These are phyloP conservation scores for Furcula furcula DNA, from an alignment of 2,888 invertebrate species.

Conservation along the genomic window DNA sequence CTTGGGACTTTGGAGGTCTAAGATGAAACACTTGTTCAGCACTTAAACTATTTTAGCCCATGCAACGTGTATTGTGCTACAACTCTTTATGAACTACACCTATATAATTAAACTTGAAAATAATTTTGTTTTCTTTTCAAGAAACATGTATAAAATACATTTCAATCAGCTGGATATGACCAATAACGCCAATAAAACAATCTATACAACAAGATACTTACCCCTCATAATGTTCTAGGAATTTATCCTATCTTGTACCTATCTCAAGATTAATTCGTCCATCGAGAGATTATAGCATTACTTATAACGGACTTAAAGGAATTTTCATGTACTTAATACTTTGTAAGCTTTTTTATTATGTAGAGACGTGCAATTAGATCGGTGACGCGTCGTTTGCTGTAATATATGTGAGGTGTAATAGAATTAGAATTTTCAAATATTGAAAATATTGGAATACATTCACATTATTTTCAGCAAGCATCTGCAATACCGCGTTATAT, in stretches of 20 bases:
- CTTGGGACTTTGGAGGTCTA: no score
- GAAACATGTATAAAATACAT: no score
- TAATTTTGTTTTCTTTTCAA: no score
- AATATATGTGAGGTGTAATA: no score
- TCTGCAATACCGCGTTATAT: conserved; percentile 38
- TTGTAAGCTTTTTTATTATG: conserved; percentile 55
- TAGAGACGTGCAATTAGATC: conserved; percentile 58
- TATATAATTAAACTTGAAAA: no score
- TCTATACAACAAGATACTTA: not conserved
- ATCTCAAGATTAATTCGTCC: conserved; percentile 56
- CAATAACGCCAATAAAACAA: no score
- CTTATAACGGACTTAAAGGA: conserved; percentile 58
- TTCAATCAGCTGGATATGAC: no score
- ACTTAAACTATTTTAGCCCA: no score
- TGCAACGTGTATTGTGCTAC: no score
- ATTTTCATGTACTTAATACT: conserved; percentile 74
- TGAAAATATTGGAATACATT: conserved; percentile 17
- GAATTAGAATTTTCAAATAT: no score
- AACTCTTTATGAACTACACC: no score
- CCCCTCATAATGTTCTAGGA: conserved; percentile 26
- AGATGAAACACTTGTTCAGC: no score
- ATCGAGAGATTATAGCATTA: conserved; percentile 61
- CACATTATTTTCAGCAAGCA: conserved; percentile 22
- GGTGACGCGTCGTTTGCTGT: conserved; percentile 50
- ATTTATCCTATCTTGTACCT: conserved; percentile 21